These are phyloP conservation scores for Orchesella cincta DNA, from an alignment of 1,140 invertebrate species.

Conservation along the genomic window DNA sequence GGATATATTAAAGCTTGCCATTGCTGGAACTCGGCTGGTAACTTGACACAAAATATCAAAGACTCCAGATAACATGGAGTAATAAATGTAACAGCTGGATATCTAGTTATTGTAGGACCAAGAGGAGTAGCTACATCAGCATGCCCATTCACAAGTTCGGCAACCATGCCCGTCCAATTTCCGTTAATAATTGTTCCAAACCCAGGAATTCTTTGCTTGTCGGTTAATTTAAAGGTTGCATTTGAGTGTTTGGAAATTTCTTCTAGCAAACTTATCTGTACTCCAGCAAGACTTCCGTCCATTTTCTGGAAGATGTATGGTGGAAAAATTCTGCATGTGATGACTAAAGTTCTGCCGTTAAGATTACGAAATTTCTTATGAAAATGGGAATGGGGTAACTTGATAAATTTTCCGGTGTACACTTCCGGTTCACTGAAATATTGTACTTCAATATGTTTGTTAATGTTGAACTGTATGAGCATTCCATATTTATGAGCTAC, in stretches of 20 bases:
- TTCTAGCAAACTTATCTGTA: background rate
- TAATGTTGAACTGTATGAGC: background rate
- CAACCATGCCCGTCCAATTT: background rate
- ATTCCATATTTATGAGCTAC: background rate
- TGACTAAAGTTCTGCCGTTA: background rate
- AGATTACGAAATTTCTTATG: background rate
- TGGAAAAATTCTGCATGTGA: background rate
- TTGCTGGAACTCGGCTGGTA: background rate
- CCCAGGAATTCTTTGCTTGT: background rate
- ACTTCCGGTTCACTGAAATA: background rate
- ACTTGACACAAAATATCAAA: background rate
- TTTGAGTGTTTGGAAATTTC: background rate
- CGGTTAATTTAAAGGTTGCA: background rate
- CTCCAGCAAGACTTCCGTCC: background rate
- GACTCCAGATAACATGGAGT: background rate
- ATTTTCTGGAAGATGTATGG: background rate
- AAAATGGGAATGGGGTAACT: background rate
- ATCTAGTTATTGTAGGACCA: background rate
- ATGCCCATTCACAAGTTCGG: background rate
- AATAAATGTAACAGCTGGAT: background rate
- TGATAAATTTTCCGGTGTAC: background rate
- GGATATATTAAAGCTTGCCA: conserved; percentile 6
- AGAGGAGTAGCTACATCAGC: background rate
- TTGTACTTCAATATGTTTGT: background rate
- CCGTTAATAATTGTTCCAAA: background rate